These are phyloP conservation scores for Masticophis lateralis DNA, from an alignment of 2,797 vertebrate genomes.

Conservation along the genomic window DNA sequence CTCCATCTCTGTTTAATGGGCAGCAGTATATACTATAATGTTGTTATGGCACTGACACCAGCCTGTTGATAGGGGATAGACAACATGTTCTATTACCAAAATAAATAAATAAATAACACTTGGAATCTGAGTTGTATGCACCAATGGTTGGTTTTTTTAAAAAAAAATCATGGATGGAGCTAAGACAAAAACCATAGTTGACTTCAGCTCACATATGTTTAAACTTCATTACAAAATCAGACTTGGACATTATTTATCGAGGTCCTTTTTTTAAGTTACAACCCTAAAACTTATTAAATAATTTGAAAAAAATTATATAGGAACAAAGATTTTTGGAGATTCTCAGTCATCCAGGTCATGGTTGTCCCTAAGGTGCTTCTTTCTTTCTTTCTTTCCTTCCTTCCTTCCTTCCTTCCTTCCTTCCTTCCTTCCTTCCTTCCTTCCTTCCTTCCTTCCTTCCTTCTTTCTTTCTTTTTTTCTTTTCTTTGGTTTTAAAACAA, in stretches of 20 bases:
- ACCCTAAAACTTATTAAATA: not conserved
- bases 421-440: too few species aligned
- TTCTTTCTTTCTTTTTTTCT: too few species aligned
- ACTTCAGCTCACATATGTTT: not conserved
- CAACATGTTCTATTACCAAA: not conserved
- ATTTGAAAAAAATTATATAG: not conserved
- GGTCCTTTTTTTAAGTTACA: not conserved
- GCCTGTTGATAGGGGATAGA: not conserved
- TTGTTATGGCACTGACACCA: not conserved
- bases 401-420: too few species aligned
- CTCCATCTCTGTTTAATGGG: not conserved
- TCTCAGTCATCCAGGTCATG: too few species aligned
- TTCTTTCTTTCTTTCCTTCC: too few species aligned
- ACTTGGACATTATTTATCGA: not conserved
- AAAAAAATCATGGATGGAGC: not conserved
- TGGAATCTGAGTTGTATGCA: not conserved
- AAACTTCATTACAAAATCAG: not conserved
- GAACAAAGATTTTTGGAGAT: too few species aligned
- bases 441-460: too few species aligned
- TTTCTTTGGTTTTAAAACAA: too few species aligned
- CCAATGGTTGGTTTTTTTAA: not conserved
- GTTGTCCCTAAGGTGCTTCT: too few species aligned
- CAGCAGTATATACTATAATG: not conserved
- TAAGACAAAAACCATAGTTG: not conserved
- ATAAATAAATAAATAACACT: not conserved